A percentile compares a stretch with the other conserved stretches of the same genome.
phyloP scores from a whole-genome alignment of 2,888 invertebrate species.

The Platerodrilus igneus region DNA sequence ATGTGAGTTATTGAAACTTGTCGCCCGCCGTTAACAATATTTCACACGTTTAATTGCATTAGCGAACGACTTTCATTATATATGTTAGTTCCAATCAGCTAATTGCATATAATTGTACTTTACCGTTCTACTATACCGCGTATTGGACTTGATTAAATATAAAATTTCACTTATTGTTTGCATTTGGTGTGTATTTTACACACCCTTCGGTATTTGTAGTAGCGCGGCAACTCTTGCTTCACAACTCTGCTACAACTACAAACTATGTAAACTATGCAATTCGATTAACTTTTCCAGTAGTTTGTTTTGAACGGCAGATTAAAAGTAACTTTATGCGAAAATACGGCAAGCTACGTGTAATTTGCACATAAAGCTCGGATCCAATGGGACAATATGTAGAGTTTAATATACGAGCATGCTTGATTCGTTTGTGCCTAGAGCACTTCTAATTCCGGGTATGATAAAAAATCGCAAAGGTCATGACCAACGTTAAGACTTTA shows the following conservation, averaged over 20 bases:
- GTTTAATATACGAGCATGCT: no score
- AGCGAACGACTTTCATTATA: constrained; percentile 33
- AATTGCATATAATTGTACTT: constrained; percentile 42
- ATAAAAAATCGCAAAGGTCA: no score
- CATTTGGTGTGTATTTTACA: constrained; percentile 31
- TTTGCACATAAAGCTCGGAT: no score
- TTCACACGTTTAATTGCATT: constrained; percentile 41
- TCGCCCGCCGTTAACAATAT: constrained; percentile 31
- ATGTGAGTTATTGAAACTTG: constrained; percentile 29
- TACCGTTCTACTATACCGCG: constrained; percentile 35
- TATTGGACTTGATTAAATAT: constrained; percentile 39
- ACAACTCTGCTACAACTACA: constrained; percentile 15
- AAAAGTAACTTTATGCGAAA: no score
- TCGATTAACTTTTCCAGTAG: constrained; percentile 14
- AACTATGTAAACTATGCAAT: constrained; percentile 9
- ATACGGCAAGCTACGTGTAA: no score
- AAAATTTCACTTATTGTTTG: constrained; percentile 41
- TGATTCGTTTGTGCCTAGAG: no score
- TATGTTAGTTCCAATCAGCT: constrained; percentile 42
- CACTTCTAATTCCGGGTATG: no score
- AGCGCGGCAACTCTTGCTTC: constrained; percentile 24
- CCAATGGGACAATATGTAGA: no score
- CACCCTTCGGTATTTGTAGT: constrained; percentile 29
- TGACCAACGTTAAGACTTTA: no score
- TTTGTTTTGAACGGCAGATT: no score